phyloP scores from a whole-genome alignment of 2,888 invertebrate genomes.

The Heliconius charithonia region DNA sequence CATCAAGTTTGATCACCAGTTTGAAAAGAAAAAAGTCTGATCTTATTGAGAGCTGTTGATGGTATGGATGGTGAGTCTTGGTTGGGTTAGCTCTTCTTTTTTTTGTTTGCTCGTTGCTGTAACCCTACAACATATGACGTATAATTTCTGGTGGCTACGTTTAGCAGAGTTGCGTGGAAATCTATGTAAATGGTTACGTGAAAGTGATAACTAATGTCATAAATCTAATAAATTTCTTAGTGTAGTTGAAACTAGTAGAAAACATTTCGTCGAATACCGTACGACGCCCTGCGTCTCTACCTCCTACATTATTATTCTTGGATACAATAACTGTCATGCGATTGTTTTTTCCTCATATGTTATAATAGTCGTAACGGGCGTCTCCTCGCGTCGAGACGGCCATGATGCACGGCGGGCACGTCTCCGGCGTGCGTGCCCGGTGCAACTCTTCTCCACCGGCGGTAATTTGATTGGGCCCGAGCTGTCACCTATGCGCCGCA shows the following conservation, averaged over 20 bases:
- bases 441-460: conserved; percentile 78
- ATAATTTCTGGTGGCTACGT: neutral
- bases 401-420: conserved; percentile 45
- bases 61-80: neutral
- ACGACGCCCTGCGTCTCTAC: neutral
- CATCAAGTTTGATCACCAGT: neutral
- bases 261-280: neutral
- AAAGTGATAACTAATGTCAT: neutral
- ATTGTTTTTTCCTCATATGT: neutral
- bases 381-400: conserved; percentile 55
- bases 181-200: neutral
- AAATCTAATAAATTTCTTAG: neutral
- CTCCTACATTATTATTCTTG: neutral
- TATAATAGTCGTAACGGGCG: neutral
- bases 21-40: neutral
- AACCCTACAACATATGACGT: neutral
- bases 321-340: neutral
- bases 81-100: neutral
- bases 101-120: neutral
- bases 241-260: neutral
- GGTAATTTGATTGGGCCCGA: conserved; percentile 83
- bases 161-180: neutral
- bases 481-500: conserved; percentile 84
- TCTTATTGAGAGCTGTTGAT: no score
- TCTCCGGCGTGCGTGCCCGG: conserved; percentile 71